Conservation (phyloP, 2,113 vertebrate species). For the Anarhynchus alexandrinus region DNA sequence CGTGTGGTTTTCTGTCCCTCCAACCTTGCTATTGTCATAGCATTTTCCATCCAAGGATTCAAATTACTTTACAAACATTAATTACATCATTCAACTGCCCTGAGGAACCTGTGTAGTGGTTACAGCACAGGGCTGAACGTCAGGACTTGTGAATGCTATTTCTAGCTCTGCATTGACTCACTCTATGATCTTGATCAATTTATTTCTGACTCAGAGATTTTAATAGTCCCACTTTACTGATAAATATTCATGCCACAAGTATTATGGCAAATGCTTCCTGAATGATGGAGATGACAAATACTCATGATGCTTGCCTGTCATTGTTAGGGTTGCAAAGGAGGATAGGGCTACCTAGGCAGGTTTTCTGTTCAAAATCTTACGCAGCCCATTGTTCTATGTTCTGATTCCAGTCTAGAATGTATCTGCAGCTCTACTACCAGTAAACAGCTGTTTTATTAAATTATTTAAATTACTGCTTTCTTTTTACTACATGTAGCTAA, state of each 20-base stretch:
- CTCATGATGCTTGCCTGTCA: not conserved
- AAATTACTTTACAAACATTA: slow-evolving; percentile 1
- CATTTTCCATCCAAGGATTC: not conserved
- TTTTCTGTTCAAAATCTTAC: not conserved
- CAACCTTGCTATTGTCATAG: not conserved
- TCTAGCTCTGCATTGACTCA: slow-evolving; percentile 45
- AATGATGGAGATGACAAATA: slow-evolving; percentile 10
- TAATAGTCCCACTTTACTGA: slow-evolving; percentile 49
- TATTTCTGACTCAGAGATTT: slow-evolving; percentile 55
- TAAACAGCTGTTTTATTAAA: not conserved
- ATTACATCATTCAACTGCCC: not conserved
- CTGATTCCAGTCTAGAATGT: not conserved
- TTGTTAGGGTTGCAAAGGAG: not conserved
- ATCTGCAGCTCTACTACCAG: not conserved
- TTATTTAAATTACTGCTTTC: not conserved
- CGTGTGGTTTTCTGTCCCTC: not conserved
- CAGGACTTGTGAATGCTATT: slow-evolving; percentile 57
- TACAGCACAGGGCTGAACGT: not conserved
- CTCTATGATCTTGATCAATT: slow-evolving; percentile 55
- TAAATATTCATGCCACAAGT: slow-evolving; percentile 49
- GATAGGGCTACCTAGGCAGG: not conserved
- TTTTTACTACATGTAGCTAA: not conserved
- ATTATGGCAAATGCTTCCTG: slow-evolving; percentile 12
- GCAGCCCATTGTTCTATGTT: not conserved
- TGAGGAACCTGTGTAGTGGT: not conserved